Percentiles rank a stretch among this genome's conserved stretches.
phyloP scores from a whole-genome alignment of 2,888 invertebrate genomes.

The Tolmerus cingulatus region DNA sequence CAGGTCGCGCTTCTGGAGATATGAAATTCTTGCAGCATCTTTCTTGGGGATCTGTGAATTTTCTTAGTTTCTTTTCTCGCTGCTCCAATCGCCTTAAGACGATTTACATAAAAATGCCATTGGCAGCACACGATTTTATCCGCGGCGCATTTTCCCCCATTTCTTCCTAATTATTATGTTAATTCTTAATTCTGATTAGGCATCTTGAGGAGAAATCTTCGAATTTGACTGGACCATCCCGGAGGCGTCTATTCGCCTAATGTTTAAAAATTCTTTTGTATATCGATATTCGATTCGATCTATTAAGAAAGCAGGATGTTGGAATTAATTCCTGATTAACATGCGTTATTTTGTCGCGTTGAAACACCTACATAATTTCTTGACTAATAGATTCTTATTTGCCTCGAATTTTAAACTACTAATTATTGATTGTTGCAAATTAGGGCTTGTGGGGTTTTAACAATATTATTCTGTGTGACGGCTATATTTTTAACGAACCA shows the following conservation, averaged over 20 bases:
- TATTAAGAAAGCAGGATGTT: background rate
- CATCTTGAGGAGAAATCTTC: background rate
- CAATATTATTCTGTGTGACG: too few species aligned
- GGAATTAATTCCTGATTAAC: background rate
- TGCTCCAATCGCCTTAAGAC: background rate
- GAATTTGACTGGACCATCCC: background rate
- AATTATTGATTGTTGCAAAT: background rate
- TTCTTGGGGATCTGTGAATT: background rate
- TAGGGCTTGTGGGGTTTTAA: too few species aligned
- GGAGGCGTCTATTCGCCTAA: background rate
- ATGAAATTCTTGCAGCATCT: background rate
- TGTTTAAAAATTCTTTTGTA: background rate
- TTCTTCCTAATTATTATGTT: constrained; percentile 15
- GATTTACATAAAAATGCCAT: background rate
- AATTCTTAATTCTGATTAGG: background rate
- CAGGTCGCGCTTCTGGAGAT: background rate
- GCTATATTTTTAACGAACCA: too few species aligned
- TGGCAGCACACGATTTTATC: background rate
- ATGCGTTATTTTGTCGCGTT: background rate
- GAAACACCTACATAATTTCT: background rate
- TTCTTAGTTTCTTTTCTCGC: background rate
- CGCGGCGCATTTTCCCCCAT: background rate
- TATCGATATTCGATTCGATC: background rate
- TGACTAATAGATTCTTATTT: background rate
- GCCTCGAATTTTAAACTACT: background rate